Percentiles rank a stretch among this genome's conserved stretches.
phyloP scores from a whole-genome alignment of 2,113 vertebrate species.

The Ascaphus truei region DNA sequence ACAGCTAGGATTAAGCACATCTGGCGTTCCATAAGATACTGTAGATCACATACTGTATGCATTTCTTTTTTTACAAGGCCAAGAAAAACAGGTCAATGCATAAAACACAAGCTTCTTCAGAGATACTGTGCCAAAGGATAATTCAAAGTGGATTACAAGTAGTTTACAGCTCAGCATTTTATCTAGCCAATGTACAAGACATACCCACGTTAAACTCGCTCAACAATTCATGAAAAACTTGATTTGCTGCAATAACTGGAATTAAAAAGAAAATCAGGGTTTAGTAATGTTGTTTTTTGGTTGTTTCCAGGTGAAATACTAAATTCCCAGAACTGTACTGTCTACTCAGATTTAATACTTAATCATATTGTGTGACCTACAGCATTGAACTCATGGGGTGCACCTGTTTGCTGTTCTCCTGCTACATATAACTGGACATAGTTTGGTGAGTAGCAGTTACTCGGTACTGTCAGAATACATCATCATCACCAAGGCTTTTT shows the following conservation, averaged over 20 bases:
- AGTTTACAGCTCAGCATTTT: neutral
- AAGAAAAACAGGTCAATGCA: constrained; percentile 20
- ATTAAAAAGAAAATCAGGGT: neutral
- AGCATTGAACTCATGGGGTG: neutral
- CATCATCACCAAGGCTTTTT: constrained; percentile 56
- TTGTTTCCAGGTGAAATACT: neutral
- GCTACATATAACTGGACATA: constrained; percentile 48
- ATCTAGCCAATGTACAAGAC: neutral
- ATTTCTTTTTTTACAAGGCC: constrained; percentile 4
- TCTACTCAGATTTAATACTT: neutral
- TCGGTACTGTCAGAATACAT: constrained; percentile 72
- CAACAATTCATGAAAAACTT: neutral
- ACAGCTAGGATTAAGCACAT: constrained; percentile 24
- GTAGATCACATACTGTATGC: constrained; percentile 13
- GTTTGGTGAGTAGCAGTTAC: constrained; percentile 46
- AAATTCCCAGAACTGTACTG: neutral
- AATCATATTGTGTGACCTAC: neutral
- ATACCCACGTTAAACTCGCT: neutral
- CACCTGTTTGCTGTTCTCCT: constrained; percentile 53
- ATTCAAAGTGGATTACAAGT: constrained; percentile 25
- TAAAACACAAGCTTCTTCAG: constrained; percentile 17
- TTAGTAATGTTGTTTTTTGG: neutral
- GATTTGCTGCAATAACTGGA: neutral
- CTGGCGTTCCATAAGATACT: constrained; percentile 19
- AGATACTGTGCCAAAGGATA: constrained; percentile 1